Evolutionary conservation across 2,113 vertebrate species (phyloP).

Genomic region (Rhegmatorhina hoffmannsi): DNA sequence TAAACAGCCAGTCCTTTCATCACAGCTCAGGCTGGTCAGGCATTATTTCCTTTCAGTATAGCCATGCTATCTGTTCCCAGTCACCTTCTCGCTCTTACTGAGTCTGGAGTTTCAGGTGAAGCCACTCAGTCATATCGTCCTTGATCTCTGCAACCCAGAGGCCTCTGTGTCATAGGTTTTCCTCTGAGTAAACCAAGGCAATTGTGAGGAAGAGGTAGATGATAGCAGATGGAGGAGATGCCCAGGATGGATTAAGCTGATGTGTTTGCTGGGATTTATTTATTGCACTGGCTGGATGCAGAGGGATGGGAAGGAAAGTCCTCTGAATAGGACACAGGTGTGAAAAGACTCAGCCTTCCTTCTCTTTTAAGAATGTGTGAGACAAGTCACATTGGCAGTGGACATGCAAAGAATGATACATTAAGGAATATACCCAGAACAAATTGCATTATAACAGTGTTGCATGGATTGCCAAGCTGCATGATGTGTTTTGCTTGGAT

Average conservation of each 20-base stretch:
- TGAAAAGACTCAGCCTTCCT: background rate
- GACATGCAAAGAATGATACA: fast-evolving
- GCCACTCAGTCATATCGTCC: background rate
- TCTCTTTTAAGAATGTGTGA: background rate
- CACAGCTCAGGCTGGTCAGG: background rate
- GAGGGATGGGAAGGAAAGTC: background rate
- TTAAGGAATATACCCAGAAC: background rate
- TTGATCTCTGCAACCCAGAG: background rate
- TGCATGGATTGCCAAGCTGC: background rate
- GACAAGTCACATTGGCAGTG: background rate
- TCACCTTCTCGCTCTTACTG: background rate
- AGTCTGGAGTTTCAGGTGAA: background rate
- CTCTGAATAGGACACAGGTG: background rate
- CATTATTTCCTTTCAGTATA: background rate
- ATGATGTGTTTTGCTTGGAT: background rate
- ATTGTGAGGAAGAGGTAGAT: background rate
- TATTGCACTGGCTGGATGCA: background rate
- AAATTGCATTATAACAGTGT: background rate
- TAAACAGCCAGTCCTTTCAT: background rate
- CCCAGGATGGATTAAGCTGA: background rate
- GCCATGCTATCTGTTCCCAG: background rate
- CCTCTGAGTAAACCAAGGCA: background rate
- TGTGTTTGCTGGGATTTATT: background rate
- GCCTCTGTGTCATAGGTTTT: background rate
- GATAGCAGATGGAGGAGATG: fast-evolving